phyloP scores from a whole-genome alignment of 2,888 invertebrate species.

The Eristalinus aeneus region DNA sequence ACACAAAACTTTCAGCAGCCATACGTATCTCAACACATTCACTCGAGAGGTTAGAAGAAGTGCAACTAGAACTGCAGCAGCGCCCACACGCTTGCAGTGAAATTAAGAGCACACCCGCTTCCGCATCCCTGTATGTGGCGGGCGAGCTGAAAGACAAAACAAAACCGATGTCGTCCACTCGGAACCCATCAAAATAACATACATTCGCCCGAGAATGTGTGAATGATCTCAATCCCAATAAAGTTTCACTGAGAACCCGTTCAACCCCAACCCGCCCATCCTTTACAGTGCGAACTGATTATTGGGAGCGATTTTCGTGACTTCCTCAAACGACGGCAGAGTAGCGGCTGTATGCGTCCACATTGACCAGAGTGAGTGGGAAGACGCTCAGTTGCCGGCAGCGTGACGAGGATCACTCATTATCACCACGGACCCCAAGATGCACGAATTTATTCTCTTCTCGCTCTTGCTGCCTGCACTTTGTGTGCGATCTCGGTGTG shows the following conservation, averaged over 20 bases:
- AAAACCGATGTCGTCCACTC: background rate
- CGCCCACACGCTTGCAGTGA: background rate
- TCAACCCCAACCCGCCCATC: background rate
- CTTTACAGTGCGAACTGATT: conserved; percentile 30
- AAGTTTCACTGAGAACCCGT: background rate
- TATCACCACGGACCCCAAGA: background rate
- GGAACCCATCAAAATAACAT: conserved; percentile 32
- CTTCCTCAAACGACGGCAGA: background rate
- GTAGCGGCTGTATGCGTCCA: background rate
- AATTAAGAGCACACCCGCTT: background rate
- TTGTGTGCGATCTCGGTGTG: background rate
- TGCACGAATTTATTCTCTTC: conserved; percentile 14
- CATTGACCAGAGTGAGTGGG: background rate
- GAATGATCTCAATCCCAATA: conserved; percentile 13
- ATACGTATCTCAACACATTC: background rate
- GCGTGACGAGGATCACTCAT: conserved; percentile 43
- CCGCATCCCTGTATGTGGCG: background rate
- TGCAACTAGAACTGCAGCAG: background rate
- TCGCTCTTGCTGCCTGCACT: background rate
- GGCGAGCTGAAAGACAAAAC: background rate
- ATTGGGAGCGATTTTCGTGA: conserved; percentile 14
- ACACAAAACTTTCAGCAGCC: background rate
- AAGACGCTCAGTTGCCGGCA: background rate
- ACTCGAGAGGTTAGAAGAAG: background rate
- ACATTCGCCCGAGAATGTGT: conserved; percentile 54